Evolutionary conservation across 2,797 vertebrate genomes (phyloP).

Genomic region (Benthosema pterotum): DNA sequence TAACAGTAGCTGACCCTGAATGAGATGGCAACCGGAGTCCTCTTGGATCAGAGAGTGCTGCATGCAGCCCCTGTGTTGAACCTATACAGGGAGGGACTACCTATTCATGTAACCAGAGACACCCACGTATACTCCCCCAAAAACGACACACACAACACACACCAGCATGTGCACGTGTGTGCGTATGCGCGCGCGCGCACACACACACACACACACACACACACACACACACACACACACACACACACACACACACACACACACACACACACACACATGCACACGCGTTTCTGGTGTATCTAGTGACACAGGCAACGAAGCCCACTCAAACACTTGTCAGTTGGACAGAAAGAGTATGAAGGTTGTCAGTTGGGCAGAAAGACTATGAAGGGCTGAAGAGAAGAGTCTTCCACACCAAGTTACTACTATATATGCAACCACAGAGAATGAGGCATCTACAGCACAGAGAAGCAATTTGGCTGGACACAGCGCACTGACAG

Average conservation of each 20-base stretch:
- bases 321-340: slow-evolving; percentile 9
- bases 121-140: slow-evolving; percentile 45
- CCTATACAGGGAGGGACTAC: slow-evolving; percentile 66
- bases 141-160: slow-evolving; percentile 11
- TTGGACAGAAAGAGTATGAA: slow-evolving; percentile 11
- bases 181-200: no score
- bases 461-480: not conserved
- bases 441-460: not conserved
- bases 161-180: no score
- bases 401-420: slow-evolving; percentile 3
- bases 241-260: no score
- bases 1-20: slow-evolving; percentile 63
- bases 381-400: slow-evolving; percentile 11
- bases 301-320: no score
- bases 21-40: slow-evolving; percentile 72
- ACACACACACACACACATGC: not conserved
- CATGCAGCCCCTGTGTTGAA: slow-evolving; percentile 47
- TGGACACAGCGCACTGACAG: slow-evolving; percentile 11
- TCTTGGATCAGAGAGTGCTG: slow-evolving; percentile 33
- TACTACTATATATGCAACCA: not conserved
- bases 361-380: no score
- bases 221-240: no score
- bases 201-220: no score
- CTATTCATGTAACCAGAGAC: slow-evolving; percentile 74
- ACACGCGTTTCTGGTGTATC: not conserved